Evolutionary conservation across 2,888 invertebrate genomes (phyloP).

Genomic region (Siphlonurus alternatus): DNA sequence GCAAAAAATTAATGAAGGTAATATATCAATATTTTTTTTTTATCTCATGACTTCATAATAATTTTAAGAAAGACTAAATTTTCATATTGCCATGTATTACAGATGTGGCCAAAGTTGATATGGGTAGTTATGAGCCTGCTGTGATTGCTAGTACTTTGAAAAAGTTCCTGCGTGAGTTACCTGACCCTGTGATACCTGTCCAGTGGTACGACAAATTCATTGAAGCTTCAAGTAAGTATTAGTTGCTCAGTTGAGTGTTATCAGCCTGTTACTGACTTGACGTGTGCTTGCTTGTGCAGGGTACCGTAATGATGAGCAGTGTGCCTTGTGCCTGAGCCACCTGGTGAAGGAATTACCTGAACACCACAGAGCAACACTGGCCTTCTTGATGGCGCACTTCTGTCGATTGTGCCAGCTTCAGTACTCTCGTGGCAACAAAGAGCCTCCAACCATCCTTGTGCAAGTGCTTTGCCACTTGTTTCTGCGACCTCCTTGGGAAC

Average conservation of each 20-base stretch:
- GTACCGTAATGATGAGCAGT: constrained; percentile 36
- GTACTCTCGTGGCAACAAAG: constrained; percentile 40
- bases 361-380: constrained; percentile 42
- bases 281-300: constrained; percentile 19
- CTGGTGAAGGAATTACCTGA: constrained; percentile 42
- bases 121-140: constrained; percentile 32
- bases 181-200: constrained; percentile 58
- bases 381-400: constrained; percentile 50
- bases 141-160: constrained; percentile 45
- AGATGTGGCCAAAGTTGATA: constrained; percentile 23
- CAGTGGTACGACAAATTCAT: constrained; percentile 55
- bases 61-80: too few relatives aligned
- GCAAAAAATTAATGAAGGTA: constrained; percentile 32
- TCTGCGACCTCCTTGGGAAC: constrained; percentile 57
- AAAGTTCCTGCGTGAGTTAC: constrained; percentile 52
- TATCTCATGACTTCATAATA: neutral
- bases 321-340: constrained; percentile 32
- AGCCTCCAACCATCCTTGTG: constrained; percentile 46
- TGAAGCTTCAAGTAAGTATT: constrained; percentile 31
- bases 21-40: constrained; percentile 9
- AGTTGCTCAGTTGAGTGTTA: neutral
- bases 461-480: constrained; percentile 57
- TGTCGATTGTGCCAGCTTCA: constrained; percentile 52
- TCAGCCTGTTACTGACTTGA: too few relatives aligned
- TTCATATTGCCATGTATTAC: neutral